Conservation (phyloP, 2,888 invertebrate genomes). For the Siphonodentalium dalli region DNA sequence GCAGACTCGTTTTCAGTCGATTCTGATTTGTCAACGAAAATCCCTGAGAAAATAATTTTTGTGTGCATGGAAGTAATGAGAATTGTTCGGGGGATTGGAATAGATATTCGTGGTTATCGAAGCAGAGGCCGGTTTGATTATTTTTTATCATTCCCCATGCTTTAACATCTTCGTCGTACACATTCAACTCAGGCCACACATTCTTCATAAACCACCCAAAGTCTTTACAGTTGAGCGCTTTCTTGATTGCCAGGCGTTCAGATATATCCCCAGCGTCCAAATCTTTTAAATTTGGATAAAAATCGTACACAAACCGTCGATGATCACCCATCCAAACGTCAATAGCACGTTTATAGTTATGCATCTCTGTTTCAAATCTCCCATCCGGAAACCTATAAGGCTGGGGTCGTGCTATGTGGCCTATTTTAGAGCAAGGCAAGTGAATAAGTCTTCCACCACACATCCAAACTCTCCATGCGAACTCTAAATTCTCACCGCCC, state of each 20-base stretch:
- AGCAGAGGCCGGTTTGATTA: slow-evolving; percentile 23
- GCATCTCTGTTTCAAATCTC: slow-evolving; percentile 36
- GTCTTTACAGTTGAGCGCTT: slow-evolving; percentile 40
- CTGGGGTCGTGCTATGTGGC: slow-evolving; percentile 54
- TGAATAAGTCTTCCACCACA: slow-evolving; percentile 56
- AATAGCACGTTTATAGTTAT: slow-evolving; percentile 51
- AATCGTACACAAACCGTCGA: slow-evolving; percentile 38
- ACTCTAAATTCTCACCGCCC: slow-evolving; percentile 56
- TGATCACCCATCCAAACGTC: slow-evolving; percentile 51
- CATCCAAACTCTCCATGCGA: slow-evolving; percentile 56
- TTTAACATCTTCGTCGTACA: slow-evolving; percentile 35
- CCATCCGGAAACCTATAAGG: slow-evolving; percentile 52
- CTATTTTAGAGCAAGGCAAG: slow-evolving; percentile 54
- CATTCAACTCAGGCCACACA: slow-evolving; percentile 48
- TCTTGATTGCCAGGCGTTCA: slow-evolving; percentile 32
- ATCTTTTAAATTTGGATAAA: slow-evolving; percentile 36
- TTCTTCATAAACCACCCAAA: slow-evolving; percentile 49
- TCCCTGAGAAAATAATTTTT: slow-evolving; percentile 34
- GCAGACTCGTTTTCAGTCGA: slow-evolving; percentile 39
- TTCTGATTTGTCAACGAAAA: slow-evolving; percentile 40
- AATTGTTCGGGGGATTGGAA: slow-evolving; percentile 33
- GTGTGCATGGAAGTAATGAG: slow-evolving; percentile 22
- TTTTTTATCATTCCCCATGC: slow-evolving; percentile 44
- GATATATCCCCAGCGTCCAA: slow-evolving; percentile 39
- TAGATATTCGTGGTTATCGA: slow-evolving; percentile 43